phyloP scores from a whole-genome alignment of 2,888 invertebrate genomes.

The Gandaritis pyraliata region DNA sequence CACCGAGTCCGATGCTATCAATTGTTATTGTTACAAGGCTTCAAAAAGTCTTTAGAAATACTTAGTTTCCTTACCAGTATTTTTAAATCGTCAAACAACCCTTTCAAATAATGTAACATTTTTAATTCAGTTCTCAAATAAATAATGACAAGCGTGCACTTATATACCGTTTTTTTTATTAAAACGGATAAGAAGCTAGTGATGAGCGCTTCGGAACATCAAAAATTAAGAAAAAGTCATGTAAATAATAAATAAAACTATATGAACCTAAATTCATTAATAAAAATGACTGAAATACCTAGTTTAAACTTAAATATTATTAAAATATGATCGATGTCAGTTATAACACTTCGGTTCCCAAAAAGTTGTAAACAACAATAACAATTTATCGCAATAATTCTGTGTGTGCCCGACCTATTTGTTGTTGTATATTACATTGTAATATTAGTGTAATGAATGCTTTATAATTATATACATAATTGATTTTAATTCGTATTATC shows the following conservation, averaged over 20 bases:
- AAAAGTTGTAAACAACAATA: slow-evolving; percentile 7
- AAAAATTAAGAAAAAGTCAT: too few relatives aligned
- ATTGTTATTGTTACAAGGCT: slow-evolving; percentile 17
- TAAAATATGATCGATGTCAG: too few relatives aligned
- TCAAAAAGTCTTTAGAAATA: background rate
- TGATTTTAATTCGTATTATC: slow-evolving; percentile 33
- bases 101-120: background rate
- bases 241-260: too few relatives aligned
- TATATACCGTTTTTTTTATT: slow-evolving; percentile 27
- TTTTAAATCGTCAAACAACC: background rate
- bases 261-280: too few relatives aligned
- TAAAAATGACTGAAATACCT: too few relatives aligned
- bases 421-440: slow-evolving; percentile 42
- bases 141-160: slow-evolving; percentile 10
- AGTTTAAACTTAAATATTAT: too few relatives aligned
- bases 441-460: slow-evolving; percentile 43
- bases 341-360: too few relatives aligned
- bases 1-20: slow-evolving; percentile 1
- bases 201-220: background rate
- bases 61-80: background rate
- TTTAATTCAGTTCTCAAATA: background rate
- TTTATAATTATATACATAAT: slow-evolving; percentile 39
- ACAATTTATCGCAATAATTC: slow-evolving; percentile 12
- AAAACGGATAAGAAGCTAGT: slow-evolving; percentile 25
- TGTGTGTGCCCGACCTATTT: slow-evolving; percentile 26